Conservation (phyloP, 2,113 vertebrate species). For the Xiphophorus maculatus region DNA sequence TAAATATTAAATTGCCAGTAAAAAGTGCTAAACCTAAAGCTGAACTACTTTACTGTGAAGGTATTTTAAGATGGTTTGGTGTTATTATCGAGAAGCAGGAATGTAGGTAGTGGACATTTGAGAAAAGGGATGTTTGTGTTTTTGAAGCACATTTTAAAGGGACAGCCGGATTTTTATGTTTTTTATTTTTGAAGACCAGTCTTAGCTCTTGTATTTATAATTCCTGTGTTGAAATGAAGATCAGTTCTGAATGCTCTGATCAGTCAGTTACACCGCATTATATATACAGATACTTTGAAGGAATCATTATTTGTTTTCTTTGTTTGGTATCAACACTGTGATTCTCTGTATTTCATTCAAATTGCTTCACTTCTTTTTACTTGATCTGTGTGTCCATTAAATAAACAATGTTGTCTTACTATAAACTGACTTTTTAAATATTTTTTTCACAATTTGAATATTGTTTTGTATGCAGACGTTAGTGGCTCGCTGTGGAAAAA, state of each 20-base stretch:
- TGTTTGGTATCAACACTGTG: slow-evolving; percentile 83
- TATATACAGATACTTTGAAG: slow-evolving; percentile 72
- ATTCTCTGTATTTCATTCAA: slow-evolving; percentile 72
- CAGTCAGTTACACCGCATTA: slow-evolving; percentile 63
- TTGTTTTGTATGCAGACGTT: too few relatives aligned
- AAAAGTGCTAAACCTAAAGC: slow-evolving; percentile 15
- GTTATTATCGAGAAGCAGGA: slow-evolving; percentile 48
- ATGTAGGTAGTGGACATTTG: slow-evolving; percentile 48
- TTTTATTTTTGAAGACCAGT: slow-evolving; percentile 23
- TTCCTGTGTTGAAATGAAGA: slow-evolving; percentile 56
- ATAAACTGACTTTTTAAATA: slow-evolving; percentile 6
- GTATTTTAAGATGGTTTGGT: slow-evolving; percentile 25
- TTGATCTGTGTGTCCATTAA: slow-evolving; percentile 81
- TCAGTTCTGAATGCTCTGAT: slow-evolving; percentile 69
- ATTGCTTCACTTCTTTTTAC: slow-evolving; percentile 81
- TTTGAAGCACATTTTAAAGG: slow-evolving; percentile 28
- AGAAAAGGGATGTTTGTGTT: slow-evolving; percentile 38
- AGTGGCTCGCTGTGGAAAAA: too few relatives aligned
- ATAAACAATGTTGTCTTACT: slow-evolving; percentile 80
- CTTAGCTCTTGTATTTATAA: slow-evolving; percentile 59
- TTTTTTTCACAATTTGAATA: too few relatives aligned
- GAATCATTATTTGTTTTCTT: slow-evolving; percentile 77
- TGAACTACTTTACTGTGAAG: slow-evolving; percentile 28
- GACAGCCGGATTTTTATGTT: slow-evolving; percentile 8
- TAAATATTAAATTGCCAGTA: background rate